Conservation (phyloP, 2,797 vertebrate species). For the Hemibagrus guttatus region DNA sequence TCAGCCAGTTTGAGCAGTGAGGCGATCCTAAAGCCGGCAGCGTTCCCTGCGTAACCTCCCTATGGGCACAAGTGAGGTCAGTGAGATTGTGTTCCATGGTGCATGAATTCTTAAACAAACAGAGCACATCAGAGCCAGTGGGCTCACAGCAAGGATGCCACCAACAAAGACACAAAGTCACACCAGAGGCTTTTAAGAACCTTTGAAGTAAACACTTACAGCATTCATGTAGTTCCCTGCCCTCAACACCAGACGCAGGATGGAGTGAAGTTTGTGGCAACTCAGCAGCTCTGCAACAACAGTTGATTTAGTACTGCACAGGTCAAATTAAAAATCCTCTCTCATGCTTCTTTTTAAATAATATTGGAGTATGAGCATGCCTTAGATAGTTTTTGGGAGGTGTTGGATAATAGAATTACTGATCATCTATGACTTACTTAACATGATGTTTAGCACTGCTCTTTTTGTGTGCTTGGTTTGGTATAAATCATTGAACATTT, state of each 20-base stretch:
- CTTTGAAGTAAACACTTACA: conserved; percentile 67
- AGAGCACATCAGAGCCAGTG: conserved; percentile 51
- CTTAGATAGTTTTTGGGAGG: neutral
- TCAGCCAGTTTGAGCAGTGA: conserved; percentile 82
- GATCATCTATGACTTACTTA: neutral
- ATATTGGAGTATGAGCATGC: neutral
- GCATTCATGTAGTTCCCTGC: conserved; percentile 87
- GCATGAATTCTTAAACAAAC: conserved; percentile 61
- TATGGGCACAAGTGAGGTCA: conserved; percentile 63
- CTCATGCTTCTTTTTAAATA: too few species aligned
- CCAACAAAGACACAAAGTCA: conserved; percentile 46
- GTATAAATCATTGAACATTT: neutral
- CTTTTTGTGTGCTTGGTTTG: too few species aligned
- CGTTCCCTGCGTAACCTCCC: conserved; percentile 83
- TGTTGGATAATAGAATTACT: neutral
- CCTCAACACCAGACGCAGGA: conserved; percentile 81
- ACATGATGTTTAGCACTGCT: neutral
- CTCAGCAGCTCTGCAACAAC: conserved; percentile 74
- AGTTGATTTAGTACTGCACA: conserved; percentile 10
- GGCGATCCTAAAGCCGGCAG: conserved; percentile 80
- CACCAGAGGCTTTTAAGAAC: conserved; percentile 13
- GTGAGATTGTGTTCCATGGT: conserved; percentile 45
- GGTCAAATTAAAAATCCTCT: neutral
- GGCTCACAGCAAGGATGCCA: conserved; percentile 47
- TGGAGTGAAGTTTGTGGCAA: conserved; percentile 80